Evolutionary conservation across 2,113 vertebrate genomes (phyloP).

Genomic region (Petrocephalus microphthalmus): DNA sequence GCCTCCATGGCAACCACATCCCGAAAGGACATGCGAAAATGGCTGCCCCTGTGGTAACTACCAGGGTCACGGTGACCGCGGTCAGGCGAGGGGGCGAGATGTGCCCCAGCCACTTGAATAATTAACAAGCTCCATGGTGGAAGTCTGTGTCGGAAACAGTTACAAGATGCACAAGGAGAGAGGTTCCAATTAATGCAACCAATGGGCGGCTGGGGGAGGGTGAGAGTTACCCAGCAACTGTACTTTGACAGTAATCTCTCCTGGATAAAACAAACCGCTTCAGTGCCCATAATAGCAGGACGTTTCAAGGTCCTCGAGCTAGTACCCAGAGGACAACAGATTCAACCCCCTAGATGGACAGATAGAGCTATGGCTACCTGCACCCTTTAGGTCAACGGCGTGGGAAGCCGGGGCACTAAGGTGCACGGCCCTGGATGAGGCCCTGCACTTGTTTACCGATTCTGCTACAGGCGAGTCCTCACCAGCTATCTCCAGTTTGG

Average conservation of each 20-base stretch:
- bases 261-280: neutral
- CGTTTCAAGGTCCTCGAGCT: neutral
- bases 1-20: neutral
- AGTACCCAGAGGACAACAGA: neutral
- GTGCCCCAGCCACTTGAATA: neutral
- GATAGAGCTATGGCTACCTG: neutral
- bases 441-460: neutral
- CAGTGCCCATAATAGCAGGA: neutral
- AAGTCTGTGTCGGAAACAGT: neutral
- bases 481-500: neutral
- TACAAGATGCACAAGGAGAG: neutral
- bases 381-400: neutral
- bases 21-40: neutral
- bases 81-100: neutral
- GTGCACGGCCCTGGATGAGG: neutral
- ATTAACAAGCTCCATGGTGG: neutral
- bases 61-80: neutral
- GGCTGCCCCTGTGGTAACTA: neutral
- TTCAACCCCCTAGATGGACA: neutral
- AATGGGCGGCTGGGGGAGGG: neutral
- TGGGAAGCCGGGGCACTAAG: neutral
- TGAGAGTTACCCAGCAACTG: neutral
- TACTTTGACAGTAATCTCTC: neutral
- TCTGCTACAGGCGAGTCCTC: neutral
- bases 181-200: neutral